phyloP scores from a whole-genome alignment of 2,888 invertebrate species.

The Glyphotaelius pellucidus region DNA sequence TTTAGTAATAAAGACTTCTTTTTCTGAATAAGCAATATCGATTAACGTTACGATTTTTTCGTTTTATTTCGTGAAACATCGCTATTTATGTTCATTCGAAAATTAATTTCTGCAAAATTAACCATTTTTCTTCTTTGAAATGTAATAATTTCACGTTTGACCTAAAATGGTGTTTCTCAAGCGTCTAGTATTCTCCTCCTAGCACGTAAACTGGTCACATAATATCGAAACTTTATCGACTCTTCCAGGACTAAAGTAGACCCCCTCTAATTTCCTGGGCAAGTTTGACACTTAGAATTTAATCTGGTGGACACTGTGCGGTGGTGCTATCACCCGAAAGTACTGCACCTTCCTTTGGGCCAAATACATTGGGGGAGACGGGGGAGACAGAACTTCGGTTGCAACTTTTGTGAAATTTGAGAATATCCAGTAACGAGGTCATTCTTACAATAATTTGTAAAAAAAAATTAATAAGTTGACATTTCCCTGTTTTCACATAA shows the following conservation, averaged over 20 bases:
- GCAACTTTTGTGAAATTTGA: neutral
- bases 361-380: neutral
- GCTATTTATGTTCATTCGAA: neutral
- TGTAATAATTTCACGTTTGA: neutral
- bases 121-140: neutral
- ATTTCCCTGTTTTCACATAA: too few species aligned
- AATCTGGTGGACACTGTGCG: slow-evolving; percentile 58
- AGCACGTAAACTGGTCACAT: slow-evolving; percentile 6
- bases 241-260: slow-evolving; percentile 9
- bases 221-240: slow-evolving; percentile 37
- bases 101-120: neutral
- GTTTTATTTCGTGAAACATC: neutral
- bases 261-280: slow-evolving; percentile 46
- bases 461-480: too few species aligned
- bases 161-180: neutral
- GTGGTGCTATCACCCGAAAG: slow-evolving; percentile 52
- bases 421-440: neutral
- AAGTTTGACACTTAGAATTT: slow-evolving; percentile 63
- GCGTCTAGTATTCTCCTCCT: neutral
- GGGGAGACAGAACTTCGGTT: neutral
- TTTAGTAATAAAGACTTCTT: too few species aligned
- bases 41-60: too few species aligned
- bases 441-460: neutral
- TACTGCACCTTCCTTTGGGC: slow-evolving; percentile 4
- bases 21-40: too few species aligned